Conservation (phyloP, 30 jellyfish, hydroid and myxozoan genomes). For the Hydra vulgaris region DNA sequence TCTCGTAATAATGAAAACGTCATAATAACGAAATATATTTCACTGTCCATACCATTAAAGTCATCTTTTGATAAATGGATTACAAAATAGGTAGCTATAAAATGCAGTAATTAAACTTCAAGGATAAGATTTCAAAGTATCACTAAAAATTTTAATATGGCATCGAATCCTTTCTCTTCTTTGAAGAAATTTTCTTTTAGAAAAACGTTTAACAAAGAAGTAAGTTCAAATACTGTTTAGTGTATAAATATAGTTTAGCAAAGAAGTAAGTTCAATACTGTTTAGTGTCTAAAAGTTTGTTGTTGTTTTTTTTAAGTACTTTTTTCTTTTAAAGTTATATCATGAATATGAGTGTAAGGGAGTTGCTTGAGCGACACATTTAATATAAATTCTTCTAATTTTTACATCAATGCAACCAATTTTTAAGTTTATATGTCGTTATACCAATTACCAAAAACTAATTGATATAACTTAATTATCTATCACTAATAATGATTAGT, state of each 20-base stretch:
- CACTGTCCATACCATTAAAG: not conserved
- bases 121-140: no score
- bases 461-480: no score
- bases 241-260: not conserved
- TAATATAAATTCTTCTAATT: no score
- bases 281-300: not conserved
- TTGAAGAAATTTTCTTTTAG: not conserved
- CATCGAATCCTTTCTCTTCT: not conserved
- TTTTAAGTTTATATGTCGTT: no score
- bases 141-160: not conserved
- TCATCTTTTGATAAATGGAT: not conserved
- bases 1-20: no score
- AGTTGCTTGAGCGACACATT: no score
- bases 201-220: not conserved
- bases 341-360: no score
- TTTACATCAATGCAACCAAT: no score
- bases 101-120: no score
- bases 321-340: not conserved
- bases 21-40: not conserved
- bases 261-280: not conserved
- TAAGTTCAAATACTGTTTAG: not conserved
- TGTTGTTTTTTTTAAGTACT: not conserved
- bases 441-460: no score
- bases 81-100: not conserved
- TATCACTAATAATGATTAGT: no score